Evolutionary conservation across 1,140 invertebrate species (phyloP), one percentile per base, ranked within the genome.

Genomic region (Globodera ellingtonae): DNA sequence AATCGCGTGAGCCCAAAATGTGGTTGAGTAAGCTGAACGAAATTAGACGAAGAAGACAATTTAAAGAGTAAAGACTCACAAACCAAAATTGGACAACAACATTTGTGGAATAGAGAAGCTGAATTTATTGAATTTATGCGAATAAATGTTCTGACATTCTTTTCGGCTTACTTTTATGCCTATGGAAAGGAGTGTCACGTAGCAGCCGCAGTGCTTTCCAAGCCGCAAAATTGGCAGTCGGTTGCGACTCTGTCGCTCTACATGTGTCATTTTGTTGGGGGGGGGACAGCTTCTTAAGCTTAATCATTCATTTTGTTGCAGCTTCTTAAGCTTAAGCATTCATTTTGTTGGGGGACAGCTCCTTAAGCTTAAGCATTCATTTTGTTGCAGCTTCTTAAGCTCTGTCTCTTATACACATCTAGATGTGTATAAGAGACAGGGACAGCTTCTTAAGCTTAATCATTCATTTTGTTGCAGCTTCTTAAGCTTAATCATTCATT

Each of bases 151-250:
- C 35, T 46, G 52, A 6, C 44, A 21, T 50, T 72, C 8, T 9
- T n/a, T 44, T 3, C n/a, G 15, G 74, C 18, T 47, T 67, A 86
- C 86, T 81, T 89, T 89, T 62, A 89, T 89, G 74, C 84, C 86
- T 48, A 89, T 89, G 73, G 89, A 89, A n/a, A 89, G 79, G 67
- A 89, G 81, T 15, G 88, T 89, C 10, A 89, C 89, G 67, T 89
- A 89, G 70, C 88, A 89, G 46, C 87, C 87, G 67, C 87, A 89
- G 79, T 89, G 88, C 59, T 86, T 75, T 5, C 88, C 88, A 66
- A 82, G 78, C 75, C 69, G 59, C 71, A 82, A 75, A 84, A 78
- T 89, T 10, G 78, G 79, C 72, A 82, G 83, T 21, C 80, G 80
- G 35, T 86, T 88, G 62, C 84, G 82, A 21, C 75, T 80, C 66